These are phyloP conservation scores for Drosophila colorata DNA, from an alignment of 2,888 invertebrate genomes.

Conservation along the genomic window DNA sequence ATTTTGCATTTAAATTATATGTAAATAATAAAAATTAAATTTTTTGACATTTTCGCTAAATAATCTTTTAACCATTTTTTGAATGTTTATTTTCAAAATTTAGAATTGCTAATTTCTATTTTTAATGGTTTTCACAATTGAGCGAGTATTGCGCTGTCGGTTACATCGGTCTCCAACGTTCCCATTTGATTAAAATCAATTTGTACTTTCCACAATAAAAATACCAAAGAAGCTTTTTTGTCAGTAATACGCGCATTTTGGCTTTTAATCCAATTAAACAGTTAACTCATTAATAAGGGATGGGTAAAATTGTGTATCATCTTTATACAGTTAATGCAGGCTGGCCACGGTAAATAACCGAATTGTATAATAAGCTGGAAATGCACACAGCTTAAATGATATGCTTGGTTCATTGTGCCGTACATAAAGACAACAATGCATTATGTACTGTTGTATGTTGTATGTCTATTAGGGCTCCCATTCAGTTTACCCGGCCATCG, in stretches of 20 bases:
- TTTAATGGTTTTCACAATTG: too few species aligned
- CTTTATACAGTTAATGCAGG: not conserved
- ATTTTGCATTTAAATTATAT: too few species aligned
- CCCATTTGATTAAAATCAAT: too few species aligned
- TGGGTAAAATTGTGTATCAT: not conserved
- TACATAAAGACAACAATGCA: not conserved
- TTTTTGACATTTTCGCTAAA: too few species aligned
- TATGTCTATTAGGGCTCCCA: not conserved
- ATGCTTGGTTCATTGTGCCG: not conserved
- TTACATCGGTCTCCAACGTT: too few species aligned
- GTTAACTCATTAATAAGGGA: not conserved
- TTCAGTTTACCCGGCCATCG: not conserved
- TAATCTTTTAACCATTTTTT: too few species aligned
- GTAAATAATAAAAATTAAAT: too few species aligned
- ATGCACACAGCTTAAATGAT: conserved; percentile 2
- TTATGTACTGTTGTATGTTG: conserved; percentile 3
- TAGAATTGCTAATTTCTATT: too few species aligned
- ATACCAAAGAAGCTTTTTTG: not conserved
- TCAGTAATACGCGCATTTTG: not conserved
- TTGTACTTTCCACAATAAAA: too few species aligned
- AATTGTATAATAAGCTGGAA: not conserved
- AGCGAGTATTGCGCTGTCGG: too few species aligned
- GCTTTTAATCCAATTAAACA: not conserved
- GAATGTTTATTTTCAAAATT: too few species aligned
- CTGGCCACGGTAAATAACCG: not conserved